Evolutionary conservation across 2,113 vertebrate genomes (phyloP).

Genomic region (Epinephelus fuscoguttatus): DNA sequence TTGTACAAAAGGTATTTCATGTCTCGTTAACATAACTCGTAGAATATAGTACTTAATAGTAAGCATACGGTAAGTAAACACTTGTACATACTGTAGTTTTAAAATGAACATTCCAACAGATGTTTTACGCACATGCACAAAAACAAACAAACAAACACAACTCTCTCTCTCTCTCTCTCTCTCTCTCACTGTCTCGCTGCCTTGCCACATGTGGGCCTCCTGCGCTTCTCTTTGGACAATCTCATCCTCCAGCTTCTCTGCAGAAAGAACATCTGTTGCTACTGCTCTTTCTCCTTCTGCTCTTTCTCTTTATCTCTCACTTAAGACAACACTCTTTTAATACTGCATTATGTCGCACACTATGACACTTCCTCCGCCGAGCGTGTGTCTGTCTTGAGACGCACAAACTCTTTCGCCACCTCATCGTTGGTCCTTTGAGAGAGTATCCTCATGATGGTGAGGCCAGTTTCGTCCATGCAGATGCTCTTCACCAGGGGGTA

Average conservation of each 20-base stretch:
- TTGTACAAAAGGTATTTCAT: slow-evolving; percentile 89
- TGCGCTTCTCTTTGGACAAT: slow-evolving; percentile 72
- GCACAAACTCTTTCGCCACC: slow-evolving; percentile 98
- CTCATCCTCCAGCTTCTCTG: slow-evolving; percentile 53
- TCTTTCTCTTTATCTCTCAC: slow-evolving; percentile 28
- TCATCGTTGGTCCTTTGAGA: slow-evolving; percentile 97
- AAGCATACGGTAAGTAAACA: slow-evolving; percentile 94
- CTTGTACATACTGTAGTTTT: slow-evolving; percentile 89
- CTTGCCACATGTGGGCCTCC: slow-evolving; percentile 47
- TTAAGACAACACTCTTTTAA: slow-evolving; percentile 72
- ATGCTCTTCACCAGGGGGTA: slow-evolving; percentile 92
- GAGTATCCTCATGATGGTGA: slow-evolving; percentile 98
- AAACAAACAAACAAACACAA: slow-evolving; percentile 84
- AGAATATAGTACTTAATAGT: slow-evolving; percentile 90
- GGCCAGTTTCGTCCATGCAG: slow-evolving; percentile 92
- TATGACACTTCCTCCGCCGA: slow-evolving; percentile 90
- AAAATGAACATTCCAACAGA: slow-evolving; percentile 95
- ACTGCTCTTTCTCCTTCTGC: slow-evolving; percentile 18
- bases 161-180: slow-evolving; percentile 56
- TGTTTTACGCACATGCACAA: slow-evolving; percentile 96
- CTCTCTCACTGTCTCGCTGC: slow-evolving; percentile 47
- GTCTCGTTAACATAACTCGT: slow-evolving; percentile 89
- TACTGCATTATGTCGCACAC: slow-evolving; percentile 59
- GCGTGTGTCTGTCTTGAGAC: slow-evolving; percentile 94
- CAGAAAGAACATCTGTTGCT: slow-evolving; percentile 49